These are phyloP conservation scores for Anoura caudifer DNA, from an alignment of 2,113 vertebrate species.

Conservation along the genomic window DNA sequence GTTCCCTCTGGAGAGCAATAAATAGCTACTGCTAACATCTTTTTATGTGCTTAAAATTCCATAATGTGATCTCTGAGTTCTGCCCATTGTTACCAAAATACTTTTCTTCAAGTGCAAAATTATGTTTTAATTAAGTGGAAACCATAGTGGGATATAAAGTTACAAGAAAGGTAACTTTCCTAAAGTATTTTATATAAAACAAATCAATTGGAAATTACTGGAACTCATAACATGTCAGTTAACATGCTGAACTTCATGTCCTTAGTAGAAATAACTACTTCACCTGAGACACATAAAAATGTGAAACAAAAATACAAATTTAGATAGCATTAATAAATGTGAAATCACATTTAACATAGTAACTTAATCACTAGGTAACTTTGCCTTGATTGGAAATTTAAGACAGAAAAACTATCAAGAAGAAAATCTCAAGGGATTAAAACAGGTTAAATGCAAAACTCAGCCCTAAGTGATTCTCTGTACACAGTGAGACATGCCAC, in stretches of 20 bases:
- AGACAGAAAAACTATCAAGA: background rate
- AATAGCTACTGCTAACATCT: background rate
- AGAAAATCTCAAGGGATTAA: background rate
- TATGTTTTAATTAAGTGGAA: background rate
- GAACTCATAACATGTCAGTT: background rate
- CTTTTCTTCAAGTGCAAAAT: background rate
- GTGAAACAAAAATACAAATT: background rate
- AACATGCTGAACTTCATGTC: background rate
- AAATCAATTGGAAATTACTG: background rate
- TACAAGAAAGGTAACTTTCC: background rate
- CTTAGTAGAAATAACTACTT: background rate
- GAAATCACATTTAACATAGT: background rate
- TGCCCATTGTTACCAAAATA: background rate
- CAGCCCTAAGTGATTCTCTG: background rate
- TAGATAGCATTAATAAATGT: background rate
- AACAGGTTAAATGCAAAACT: background rate
- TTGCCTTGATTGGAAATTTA: background rate
- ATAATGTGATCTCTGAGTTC: background rate
- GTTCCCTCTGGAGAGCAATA: background rate
- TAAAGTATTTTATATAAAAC: background rate
- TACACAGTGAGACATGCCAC: no score
- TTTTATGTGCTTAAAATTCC: background rate
- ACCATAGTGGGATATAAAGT: background rate
- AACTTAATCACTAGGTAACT: background rate
- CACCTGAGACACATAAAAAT: background rate